These are phyloP conservation scores for Oligia fasciuncula DNA, from an alignment of 2,888 invertebrate genomes.

Conservation along the genomic window DNA sequence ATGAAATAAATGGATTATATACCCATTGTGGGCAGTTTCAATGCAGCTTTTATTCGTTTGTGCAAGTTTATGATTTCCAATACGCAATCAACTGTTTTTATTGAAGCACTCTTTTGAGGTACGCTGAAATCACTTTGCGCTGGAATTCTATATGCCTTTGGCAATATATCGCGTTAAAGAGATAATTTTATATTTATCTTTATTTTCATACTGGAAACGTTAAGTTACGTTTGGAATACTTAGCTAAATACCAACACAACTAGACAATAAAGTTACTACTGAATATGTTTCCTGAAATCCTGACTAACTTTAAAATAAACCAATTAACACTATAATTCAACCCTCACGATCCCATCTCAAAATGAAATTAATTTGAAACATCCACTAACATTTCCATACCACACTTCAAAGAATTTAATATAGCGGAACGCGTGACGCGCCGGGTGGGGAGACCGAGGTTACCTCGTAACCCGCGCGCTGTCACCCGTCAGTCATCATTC, in stretches of 20 bases:
- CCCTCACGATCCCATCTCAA: slow-evolving; percentile 14
- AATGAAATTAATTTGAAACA: slow-evolving; percentile 61
- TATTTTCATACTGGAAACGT: neutral
- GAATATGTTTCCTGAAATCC: neutral
- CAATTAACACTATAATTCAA: neutral
- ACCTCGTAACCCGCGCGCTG: slow-evolving; percentile 71
- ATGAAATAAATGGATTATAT: slow-evolving; percentile 77
- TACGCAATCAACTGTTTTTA: slow-evolving; percentile 58
- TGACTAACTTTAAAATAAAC: slow-evolving; percentile 23
- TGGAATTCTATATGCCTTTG: neutral
- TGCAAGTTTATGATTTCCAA: slow-evolving; percentile 59
- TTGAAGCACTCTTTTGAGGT: slow-evolving; percentile 18
- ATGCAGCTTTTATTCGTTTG: slow-evolving; percentile 61
- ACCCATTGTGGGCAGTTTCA: slow-evolving; percentile 65
- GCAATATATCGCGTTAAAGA: neutral
- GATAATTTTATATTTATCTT: neutral
- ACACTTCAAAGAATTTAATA: slow-evolving; percentile 77
- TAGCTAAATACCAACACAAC: neutral
- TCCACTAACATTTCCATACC: slow-evolving; percentile 64
- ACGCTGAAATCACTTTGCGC: slow-evolving; percentile 17
- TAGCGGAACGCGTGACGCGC: slow-evolving; percentile 67
- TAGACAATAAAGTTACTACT: neutral
- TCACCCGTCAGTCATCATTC: slow-evolving; percentile 85
- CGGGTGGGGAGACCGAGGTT: slow-evolving; percentile 70
- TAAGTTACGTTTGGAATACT: neutral